Percentiles rank a stretch among this genome's conserved stretches.
Evolutionary conservation across 2,797 vertebrate species (phyloP).

Genomic region (Dicrostonyx torquatus): DNA sequence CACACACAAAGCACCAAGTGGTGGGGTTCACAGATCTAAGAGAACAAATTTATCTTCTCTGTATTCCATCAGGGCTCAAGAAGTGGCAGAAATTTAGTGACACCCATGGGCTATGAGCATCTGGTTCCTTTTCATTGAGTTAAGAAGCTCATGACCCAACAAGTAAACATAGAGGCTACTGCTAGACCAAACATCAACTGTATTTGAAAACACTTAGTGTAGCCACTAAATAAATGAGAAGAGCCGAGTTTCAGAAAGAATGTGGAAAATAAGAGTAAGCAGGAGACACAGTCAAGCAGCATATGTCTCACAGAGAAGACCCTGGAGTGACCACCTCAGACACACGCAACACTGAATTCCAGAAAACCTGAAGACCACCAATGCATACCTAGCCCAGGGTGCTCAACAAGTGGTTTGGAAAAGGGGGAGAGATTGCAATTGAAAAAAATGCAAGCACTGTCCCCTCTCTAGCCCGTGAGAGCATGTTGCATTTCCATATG

Average conservation of each 20-base stretch:
- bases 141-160: not conserved
- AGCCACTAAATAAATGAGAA: not conserved
- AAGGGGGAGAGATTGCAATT: not conserved
- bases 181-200: not conserved
- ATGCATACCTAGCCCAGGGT: not conserved
- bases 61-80: not conserved
- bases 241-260: not conserved
- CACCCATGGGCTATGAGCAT: not conserved
- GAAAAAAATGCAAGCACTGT: not conserved
- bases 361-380: conserved; percentile 1
- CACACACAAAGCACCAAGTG: not conserved
- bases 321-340: not conserved
- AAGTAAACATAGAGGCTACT: not conserved
- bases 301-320: not conserved
- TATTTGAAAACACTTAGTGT: conserved; percentile 2
- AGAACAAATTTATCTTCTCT: not conserved
- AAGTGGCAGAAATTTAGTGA: not conserved
- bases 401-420: not conserved
- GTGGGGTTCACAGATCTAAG: not conserved
- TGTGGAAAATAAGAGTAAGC: not conserved
- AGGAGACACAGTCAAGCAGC: not conserved
- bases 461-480: not conserved
- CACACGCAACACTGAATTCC: not conserved
- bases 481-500: not conserved
- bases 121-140: not conserved